Base-by-base conservation (phyloP, 2,888 invertebrate species). In the Epiblema foenella region DNA sequence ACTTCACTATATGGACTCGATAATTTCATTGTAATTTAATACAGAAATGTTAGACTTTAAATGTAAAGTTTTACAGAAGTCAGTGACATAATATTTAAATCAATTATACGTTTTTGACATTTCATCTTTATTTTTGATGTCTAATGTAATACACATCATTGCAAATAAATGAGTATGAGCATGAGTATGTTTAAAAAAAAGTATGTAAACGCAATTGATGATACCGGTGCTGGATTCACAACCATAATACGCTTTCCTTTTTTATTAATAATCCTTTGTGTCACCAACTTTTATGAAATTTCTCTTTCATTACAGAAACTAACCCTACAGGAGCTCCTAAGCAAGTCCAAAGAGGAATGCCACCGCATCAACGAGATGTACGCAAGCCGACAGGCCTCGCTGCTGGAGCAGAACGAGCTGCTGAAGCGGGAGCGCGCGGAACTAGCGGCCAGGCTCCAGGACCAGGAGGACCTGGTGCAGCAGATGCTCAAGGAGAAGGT, bases 301-400 rank as follows among this genome's bases (percentile, higher is more conserved):
- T 7, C 24, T 37, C 9, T 17, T n/a, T 18, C 20, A 46, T 68
- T 79, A 0, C 84, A 93, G 93, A 93, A 89, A 82, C 66, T 83
- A 11, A 85, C 84, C 0, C 84, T 93, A 0, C 88, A 90, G 84
- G 93, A 91, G 75, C 79, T 86, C 2, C 81, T 93, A 3, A 76
- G 83, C 0, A 87, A 89, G 65, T 93, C 92, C 0, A 92, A 89
- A 65, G 89, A 85, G 29, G 93, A 93, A 60, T 93, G 92, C 72
- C 93, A 93, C 76, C 89, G 90, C 63, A 93, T 93, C 76, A 93
- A 93, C 81, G 93, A 92, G 76, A 90, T 91, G 90, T 93, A 93
- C 77, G 89, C 91, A 11, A 75, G 83, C 29, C 81, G 93, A 0
- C 93, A 93, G 79, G 80, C 86, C 0, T 83, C 85, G 0, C 76